Conservation (phyloP, 2,888 invertebrate genomes). For the Thymelicus sylvestris region DNA sequence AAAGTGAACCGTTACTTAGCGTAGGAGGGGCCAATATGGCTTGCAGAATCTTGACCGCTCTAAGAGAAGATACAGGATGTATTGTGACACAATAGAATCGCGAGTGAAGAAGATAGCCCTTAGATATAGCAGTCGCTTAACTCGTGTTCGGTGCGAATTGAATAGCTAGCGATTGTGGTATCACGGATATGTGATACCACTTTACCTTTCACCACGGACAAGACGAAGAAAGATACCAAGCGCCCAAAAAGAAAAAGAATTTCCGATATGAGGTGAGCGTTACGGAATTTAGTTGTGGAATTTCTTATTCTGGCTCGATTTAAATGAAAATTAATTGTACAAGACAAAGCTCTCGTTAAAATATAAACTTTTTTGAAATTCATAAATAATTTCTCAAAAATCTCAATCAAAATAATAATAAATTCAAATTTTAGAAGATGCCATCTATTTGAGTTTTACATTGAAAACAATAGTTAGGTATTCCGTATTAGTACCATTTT, state of each 20-base stretch:
- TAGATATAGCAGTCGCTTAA: conserved; percentile 16
- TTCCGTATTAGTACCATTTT: too few species aligned
- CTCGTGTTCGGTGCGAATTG: conserved; percentile 18
- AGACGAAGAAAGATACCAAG: conserved; percentile 63
- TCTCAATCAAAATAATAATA: too few species aligned
- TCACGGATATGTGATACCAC: conserved; percentile 82
- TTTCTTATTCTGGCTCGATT: neutral
- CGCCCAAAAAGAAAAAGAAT: conserved; percentile 72
- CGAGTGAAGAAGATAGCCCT: conserved; percentile 21
- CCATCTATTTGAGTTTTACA: too few species aligned
- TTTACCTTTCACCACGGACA: conserved; percentile 69
- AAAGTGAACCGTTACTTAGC: conserved; percentile 14
- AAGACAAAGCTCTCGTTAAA: too few species aligned
- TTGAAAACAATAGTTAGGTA: too few species aligned
- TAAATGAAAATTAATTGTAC: too few species aligned
- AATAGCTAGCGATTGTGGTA: conserved; percentile 59
- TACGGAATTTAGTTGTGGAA: neutral
- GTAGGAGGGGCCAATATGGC: conserved; percentile 27
- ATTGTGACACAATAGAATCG: conserved; percentile 31
- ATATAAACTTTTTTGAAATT: too few species aligned
- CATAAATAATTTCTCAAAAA: too few species aligned
- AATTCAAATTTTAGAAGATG: too few species aligned
- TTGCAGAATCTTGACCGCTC: conserved; percentile 12
- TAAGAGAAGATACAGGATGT: conserved; percentile 11
- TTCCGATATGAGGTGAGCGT: conserved; percentile 77